Evolutionary conservation across 64 coral and sea anemone species (phyloP).

Genomic region (Montipora foliosa): DNA sequence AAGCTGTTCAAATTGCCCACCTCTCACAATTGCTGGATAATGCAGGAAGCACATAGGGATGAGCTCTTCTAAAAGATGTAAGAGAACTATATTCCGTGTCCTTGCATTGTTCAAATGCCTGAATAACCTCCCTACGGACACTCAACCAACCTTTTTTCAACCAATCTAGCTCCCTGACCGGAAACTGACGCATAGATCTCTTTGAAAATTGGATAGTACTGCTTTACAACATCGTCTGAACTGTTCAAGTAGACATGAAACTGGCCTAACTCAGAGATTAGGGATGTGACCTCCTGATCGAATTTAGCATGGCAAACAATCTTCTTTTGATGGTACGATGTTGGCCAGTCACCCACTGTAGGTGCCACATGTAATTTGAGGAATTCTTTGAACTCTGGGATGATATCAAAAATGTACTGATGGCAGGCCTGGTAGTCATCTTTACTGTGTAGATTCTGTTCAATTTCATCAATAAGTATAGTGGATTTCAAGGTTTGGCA

Average conservation of each 20-base stretch:
- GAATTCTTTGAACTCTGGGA: constrained; percentile 48
- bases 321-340: constrained; percentile 77
- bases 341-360: constrained; percentile 69
- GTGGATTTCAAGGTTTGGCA: constrained; percentile 11
- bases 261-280: constrained; percentile 65
- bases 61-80: constrained; percentile 74
- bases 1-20: constrained; percentile 52
- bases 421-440: constrained; percentile 49
- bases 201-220: constrained; percentile 65
- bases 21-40: constrained; percentile 64
- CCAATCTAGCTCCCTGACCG: constrained; percentile 34
- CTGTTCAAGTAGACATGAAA: constrained; percentile 80
- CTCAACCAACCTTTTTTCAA: constrained; percentile 68
- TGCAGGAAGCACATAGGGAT: constrained; percentile 57
- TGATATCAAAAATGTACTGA: constrained; percentile 41
- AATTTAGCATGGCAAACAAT: constrained; percentile 51
- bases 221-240: constrained; percentile 53
- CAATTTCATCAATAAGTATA: constrained; percentile 71
- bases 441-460: constrained; percentile 65
- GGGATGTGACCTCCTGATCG: constrained; percentile 13
- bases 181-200: constrained; percentile 69
- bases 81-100: constrained; percentile 63
- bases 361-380: constrained; percentile 28
- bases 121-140: constrained; percentile 19
- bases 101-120: constrained; percentile 64